Evolutionary conservation across 1,140 invertebrate species (phyloP).

Genomic region (Drosophila tsacasi): DNA sequence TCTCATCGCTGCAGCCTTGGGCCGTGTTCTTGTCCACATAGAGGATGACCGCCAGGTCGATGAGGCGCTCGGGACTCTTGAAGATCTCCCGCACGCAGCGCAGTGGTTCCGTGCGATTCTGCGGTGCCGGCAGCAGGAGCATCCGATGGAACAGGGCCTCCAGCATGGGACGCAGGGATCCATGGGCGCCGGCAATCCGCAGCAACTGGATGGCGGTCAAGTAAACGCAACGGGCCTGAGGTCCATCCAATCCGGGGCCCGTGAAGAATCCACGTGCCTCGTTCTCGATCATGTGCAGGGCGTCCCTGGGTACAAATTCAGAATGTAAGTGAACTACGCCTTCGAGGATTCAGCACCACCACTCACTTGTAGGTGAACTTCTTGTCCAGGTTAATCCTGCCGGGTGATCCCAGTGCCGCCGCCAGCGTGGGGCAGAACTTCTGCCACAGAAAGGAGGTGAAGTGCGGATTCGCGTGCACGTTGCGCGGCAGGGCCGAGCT

Average conservation of each 20-base stretch:
- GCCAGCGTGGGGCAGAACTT: conserved; percentile 95
- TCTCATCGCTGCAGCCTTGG: conserved; percentile 93
- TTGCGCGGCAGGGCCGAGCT: conserved; percentile 92
- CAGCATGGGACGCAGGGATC: conserved; percentile 93
- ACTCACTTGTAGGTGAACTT: conserved; percentile 85
- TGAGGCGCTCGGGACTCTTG: conserved; percentile 89
- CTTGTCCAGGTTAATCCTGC: conserved; percentile 85
- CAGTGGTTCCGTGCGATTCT: conserved; percentile 93
- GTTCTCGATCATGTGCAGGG: conserved; percentile 84
- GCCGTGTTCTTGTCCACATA: conserved; percentile 90
- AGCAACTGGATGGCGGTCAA: conserved; percentile 92
- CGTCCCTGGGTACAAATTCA: conserved; percentile 54
- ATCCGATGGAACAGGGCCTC: conserved; percentile 97
- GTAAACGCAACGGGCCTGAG: conserved; percentile 83
- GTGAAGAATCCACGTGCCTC: conserved; percentile 84
- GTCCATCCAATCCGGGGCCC: conserved; percentile 79
- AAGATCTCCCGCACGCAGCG: conserved; percentile 92
- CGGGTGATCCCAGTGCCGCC: conserved; percentile 93
- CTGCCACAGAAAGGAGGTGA: conserved; percentile 95
- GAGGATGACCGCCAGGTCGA: conserved; percentile 90
- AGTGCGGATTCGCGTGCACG: conserved; percentile 92
- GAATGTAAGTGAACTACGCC: background rate
- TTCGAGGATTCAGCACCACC: background rate
- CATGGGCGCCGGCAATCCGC: conserved; percentile 93
- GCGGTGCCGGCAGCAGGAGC: conserved; percentile 93